phyloP scores from a whole-genome alignment of 1,140 invertebrate species.

The Dermatophagoides farinae region DNA sequence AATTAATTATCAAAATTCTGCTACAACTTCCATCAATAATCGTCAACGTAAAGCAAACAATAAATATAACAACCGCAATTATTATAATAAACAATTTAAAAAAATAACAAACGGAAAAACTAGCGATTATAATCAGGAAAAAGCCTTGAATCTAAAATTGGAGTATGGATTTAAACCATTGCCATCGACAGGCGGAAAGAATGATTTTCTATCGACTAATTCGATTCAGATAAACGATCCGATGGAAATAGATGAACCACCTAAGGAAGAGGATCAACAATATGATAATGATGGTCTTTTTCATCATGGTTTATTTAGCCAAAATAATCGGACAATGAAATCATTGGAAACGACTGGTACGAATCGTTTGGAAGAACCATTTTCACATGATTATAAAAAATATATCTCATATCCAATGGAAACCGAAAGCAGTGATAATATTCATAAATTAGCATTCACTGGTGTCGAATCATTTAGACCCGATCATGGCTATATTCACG shows the following conservation, averaged over 20 bases:
- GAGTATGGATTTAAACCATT: slow-evolving; percentile 9
- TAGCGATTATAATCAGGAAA: slow-evolving; percentile 6
- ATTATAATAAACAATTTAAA: background rate
- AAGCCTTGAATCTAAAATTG: slow-evolving; percentile 1
- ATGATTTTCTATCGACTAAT: background rate
- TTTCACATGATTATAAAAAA: background rate
- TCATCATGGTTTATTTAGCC: background rate
- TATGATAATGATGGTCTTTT: background rate
- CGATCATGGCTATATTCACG: background rate
- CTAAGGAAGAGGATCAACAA: background rate
- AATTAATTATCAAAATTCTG: background rate
- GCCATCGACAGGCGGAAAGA: background rate
- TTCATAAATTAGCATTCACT: slow-evolving; percentile 4
- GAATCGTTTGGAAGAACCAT: background rate
- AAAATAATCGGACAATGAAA: background rate
- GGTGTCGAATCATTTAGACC: slow-evolving; percentile 1
- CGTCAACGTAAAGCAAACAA: background rate
- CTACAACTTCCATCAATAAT: background rate
- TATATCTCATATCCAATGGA: slow-evolving; percentile 10
- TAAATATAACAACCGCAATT: background rate
- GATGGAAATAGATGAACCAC: background rate
- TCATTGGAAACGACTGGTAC: background rate
- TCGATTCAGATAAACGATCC: slow-evolving; percentile 6
- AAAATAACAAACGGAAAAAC: background rate
- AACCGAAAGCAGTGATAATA: slow-evolving; percentile 4